Percentiles rank a stretch among this genome's conserved stretches.
Conservation (phyloP, 2,797 vertebrate genomes). For the Carapus acus region DNA sequence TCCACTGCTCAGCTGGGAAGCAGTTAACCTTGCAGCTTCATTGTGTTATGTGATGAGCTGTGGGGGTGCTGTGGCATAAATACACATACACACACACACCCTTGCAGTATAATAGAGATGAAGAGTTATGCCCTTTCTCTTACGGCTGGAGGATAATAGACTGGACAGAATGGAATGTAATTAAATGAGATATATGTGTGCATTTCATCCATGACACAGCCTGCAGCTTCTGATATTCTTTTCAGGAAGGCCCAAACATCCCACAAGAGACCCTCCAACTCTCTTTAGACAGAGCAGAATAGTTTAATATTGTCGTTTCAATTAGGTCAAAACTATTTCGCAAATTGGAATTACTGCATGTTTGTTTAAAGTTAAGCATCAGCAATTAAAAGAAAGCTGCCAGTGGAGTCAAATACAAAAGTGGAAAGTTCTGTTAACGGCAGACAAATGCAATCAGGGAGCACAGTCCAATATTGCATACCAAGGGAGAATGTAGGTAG, state of each 20-base stretch:
- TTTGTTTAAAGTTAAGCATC: too few relatives aligned
- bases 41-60: constrained; percentile 24
- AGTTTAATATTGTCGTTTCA: constrained; percentile 32
- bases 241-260: constrained; percentile 48
- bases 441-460: too few relatives aligned
- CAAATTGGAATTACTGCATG: too few relatives aligned
- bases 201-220: constrained; percentile 20
- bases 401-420: too few relatives aligned
- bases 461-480: too few relatives aligned
- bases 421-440: too few relatives aligned
- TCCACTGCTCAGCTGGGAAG: constrained; percentile 26
- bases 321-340: too few relatives aligned
- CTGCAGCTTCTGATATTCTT: constrained; percentile 31
- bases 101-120: constrained; percentile 8
- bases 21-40: constrained; percentile 22
- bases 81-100: constrained; percentile 13
- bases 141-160: constrained; percentile 8
- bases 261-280: constrained; percentile 35
- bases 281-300: constrained; percentile 18
- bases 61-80: constrained; percentile 11
- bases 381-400: too few relatives aligned
- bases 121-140: constrained; percentile 21
- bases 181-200: constrained; percentile 15
- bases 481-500: too few relatives aligned
- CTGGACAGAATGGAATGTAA: constrained; percentile 22